These are phyloP conservation scores for Eupithecia pulchellata DNA, from an alignment of 2,888 invertebrate genomes.

Conservation along the genomic window DNA sequence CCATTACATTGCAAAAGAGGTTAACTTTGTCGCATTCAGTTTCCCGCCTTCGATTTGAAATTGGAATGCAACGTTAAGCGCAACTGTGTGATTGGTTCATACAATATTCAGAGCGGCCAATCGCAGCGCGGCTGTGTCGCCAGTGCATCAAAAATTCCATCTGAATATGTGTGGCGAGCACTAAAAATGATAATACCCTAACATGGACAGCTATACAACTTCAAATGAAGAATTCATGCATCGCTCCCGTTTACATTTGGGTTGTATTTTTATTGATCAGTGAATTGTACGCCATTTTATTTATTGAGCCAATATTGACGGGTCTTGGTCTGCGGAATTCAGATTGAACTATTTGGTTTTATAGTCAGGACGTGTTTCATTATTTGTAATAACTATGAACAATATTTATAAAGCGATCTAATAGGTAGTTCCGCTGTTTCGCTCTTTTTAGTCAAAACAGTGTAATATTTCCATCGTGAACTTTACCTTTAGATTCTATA, in stretches of 20 bases:
- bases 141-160: slow-evolving; percentile 86
- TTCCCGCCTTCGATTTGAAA: slow-evolving; percentile 83
- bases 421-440: background rate
- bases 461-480: background rate
- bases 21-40: slow-evolving; percentile 69
- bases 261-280: slow-evolving; percentile 80
- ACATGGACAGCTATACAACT: slow-evolving; percentile 82
- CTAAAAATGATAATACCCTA: slow-evolving; percentile 86
- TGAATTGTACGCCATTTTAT: slow-evolving; percentile 77
- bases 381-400: slow-evolving; percentile 25
- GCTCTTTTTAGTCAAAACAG: background rate
- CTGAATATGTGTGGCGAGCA: slow-evolving; percentile 85
- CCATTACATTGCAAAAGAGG: slow-evolving; percentile 72
- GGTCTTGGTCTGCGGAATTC: slow-evolving; percentile 38
- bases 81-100: slow-evolving; percentile 83
- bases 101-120: slow-evolving; percentile 84
- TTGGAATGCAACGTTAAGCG: slow-evolving; percentile 84
- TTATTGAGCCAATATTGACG: slow-evolving; percentile 62
- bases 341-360: slow-evolving; percentile 51
- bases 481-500: background rate
- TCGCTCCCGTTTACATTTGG: slow-evolving; percentile 76
- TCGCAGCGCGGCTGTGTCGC: slow-evolving; percentile 82
- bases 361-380: slow-evolving; percentile 35
- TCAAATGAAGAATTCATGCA: slow-evolving; percentile 84
- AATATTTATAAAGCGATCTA: background rate